phyloP scores from a whole-genome alignment of 2,888 invertebrate species.

The Panorpa germanica region DNA sequence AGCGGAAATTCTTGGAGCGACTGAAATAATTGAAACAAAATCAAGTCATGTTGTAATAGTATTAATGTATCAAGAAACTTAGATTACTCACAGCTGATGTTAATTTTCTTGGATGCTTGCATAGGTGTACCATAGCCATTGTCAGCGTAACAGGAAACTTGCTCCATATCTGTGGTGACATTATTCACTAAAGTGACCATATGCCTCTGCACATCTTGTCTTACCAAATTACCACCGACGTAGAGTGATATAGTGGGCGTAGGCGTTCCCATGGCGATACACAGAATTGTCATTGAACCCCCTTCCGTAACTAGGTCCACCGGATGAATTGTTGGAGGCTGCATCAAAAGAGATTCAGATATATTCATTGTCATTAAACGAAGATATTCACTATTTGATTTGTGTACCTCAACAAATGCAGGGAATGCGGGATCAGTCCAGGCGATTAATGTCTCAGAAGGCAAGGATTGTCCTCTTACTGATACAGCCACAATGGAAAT shows the following conservation, averaged over 20 bases:
- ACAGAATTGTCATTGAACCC: slow-evolving; percentile 69
- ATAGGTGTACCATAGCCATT: slow-evolving; percentile 76
- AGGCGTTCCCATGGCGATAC: slow-evolving; percentile 71
- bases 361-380: background rate
- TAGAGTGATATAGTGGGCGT: slow-evolving; percentile 70
- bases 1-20: slow-evolving; percentile 57
- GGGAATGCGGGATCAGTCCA: slow-evolving; percentile 81
- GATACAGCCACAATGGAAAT: slow-evolving; percentile 55
- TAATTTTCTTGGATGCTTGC: slow-evolving; percentile 63
- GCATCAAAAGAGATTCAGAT: slow-evolving; percentile 14
- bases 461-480: slow-evolving; percentile 48
- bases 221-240: slow-evolving; percentile 50
- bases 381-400: slow-evolving; percentile 1
- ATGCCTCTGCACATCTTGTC: slow-evolving; percentile 64
- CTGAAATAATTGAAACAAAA: slow-evolving; percentile 26
- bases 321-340: slow-evolving; percentile 72
- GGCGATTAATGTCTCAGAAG: slow-evolving; percentile 65
- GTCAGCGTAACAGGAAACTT: slow-evolving; percentile 74
- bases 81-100: slow-evolving; percentile 66
- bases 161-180: slow-evolving; percentile 68
- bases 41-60: background rate
- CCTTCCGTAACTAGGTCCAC: slow-evolving; percentile 69
- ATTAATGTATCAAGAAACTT: too few relatives aligned
- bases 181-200: slow-evolving; percentile 78
- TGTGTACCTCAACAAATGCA: slow-evolving; percentile 61